phyloP scores from a whole-genome alignment of 2,113 vertebrate genomes.

The Setophaga petechia region DNA sequence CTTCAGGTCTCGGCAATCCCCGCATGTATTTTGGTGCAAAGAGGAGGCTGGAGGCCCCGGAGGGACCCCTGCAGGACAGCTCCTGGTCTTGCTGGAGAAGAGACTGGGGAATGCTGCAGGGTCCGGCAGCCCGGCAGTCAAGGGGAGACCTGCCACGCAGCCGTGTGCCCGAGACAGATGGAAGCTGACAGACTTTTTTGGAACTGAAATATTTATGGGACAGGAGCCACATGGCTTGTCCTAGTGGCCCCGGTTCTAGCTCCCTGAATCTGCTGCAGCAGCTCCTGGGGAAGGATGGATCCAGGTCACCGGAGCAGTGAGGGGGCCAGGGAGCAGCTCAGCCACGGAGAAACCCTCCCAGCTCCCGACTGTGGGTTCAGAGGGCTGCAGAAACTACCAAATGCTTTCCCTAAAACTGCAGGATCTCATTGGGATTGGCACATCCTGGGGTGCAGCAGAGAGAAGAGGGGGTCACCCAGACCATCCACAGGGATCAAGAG shows the following conservation, averaged over 20 bases:
- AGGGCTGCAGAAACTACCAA: neutral
- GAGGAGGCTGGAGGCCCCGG: rapidly evolving
- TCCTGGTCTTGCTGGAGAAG: neutral
- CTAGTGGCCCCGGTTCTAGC: neutral
- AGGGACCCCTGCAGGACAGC: neutral
- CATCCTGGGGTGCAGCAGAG: neutral
- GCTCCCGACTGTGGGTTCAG: rapidly evolving
- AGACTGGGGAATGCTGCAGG: neutral
- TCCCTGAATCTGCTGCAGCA: neutral
- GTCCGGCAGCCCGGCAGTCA: neutral
- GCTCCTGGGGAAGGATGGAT: neutral
- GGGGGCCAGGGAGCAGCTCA: neutral
- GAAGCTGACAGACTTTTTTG: constrained; percentile 31
- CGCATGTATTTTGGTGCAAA: neutral
- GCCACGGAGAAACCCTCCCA: neutral
- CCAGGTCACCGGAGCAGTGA: neutral
- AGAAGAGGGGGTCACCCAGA: neutral
- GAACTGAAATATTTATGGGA: constrained; percentile 46
- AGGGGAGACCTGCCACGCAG: neutral
- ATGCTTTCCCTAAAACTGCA: neutral
- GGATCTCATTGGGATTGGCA: neutral
- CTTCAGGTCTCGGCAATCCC: neutral
- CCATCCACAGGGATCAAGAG: neutral
- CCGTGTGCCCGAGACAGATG: neutral
- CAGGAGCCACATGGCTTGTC: neutral